A percentile compares a stretch with the other conserved stretches of the same genome.
Conservation (phyloP, 2,113 vertebrate species). For the Paralichthys olivaceus region DNA sequence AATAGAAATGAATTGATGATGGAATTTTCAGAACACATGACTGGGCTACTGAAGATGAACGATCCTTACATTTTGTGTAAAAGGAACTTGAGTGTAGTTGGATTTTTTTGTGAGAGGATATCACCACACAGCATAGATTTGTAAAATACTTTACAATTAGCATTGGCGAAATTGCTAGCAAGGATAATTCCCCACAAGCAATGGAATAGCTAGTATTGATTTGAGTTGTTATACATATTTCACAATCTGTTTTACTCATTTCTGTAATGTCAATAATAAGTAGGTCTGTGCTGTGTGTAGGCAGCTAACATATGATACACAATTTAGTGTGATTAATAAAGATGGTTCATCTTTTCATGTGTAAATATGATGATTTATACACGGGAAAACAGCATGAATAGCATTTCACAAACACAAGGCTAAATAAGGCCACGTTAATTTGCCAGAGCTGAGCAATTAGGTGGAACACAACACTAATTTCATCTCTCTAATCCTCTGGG, state of each 20-base stretch:
- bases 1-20: no score
- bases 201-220: neutral
- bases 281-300: neutral
- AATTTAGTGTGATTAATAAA: slow-evolving; percentile 66
- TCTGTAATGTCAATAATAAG: slow-evolving; percentile 37
- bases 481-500: slow-evolving; percentile 75
- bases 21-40: no score
- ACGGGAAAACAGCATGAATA: slow-evolving; percentile 74
- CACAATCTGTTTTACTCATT: slow-evolving; percentile 16
- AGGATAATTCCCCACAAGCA: slow-evolving; percentile 35
- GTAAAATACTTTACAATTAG: neutral
- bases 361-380: slow-evolving; percentile 76
- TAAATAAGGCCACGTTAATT: slow-evolving; percentile 77
- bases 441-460: slow-evolving; percentile 81
- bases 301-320: slow-evolving; percentile 24
- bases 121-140: neutral
- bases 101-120: neutral
- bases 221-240: neutral
- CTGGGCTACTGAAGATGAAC: no score
- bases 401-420: slow-evolving; percentile 69
- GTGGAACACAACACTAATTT: slow-evolving; percentile 78
- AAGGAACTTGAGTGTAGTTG: no score
- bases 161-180: slow-evolving; percentile 34
- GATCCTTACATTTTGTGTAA: neutral
- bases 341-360: slow-evolving; percentile 75